Conservation (phyloP, 2,113 vertebrate species). For the Ptychochromis oligacanthus region DNA sequence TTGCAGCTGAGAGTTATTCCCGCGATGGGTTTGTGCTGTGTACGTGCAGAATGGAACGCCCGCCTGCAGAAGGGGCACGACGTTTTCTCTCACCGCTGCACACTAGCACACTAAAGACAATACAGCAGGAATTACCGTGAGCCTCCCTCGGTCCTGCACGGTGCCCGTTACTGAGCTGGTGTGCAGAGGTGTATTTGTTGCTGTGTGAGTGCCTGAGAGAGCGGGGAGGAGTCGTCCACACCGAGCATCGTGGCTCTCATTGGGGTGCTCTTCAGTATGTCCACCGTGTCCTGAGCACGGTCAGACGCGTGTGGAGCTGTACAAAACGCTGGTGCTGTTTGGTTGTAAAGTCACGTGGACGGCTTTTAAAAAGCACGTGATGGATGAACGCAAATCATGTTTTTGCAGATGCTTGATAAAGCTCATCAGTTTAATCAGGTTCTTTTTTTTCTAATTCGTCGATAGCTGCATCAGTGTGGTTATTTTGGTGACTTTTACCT, state of each 20-base stretch:
- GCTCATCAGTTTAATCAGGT: not conserved
- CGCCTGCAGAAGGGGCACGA: not conserved
- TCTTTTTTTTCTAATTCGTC: too few relatives aligned
- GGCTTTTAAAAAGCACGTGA: too few relatives aligned
- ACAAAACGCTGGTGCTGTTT: too few relatives aligned
- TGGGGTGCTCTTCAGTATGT: not conserved
- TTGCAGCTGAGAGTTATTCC: not conserved
- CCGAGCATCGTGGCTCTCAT: not conserved
- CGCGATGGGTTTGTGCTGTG: not conserved
- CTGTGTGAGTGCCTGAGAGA: not conserved
- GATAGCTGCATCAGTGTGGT: too few relatives aligned
- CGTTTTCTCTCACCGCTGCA: not conserved
- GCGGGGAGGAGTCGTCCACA: not conserved
- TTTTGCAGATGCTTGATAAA: not conserved
- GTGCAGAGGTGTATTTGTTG: not conserved
- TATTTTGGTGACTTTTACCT: too few relatives aligned
- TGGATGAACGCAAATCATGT: not conserved
- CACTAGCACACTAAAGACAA: not conserved
- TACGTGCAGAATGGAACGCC: conserved; percentile 24
- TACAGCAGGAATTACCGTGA: not conserved
- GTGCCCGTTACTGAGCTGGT: not conserved
- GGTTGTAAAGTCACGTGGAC: not conserved
- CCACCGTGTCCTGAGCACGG: not conserved
- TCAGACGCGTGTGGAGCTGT: not conserved
- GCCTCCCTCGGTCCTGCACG: not conserved